Evolutionary conservation across 2,888 invertebrate genomes (phyloP).

Genomic region (Ophonus ardosiacus): DNA sequence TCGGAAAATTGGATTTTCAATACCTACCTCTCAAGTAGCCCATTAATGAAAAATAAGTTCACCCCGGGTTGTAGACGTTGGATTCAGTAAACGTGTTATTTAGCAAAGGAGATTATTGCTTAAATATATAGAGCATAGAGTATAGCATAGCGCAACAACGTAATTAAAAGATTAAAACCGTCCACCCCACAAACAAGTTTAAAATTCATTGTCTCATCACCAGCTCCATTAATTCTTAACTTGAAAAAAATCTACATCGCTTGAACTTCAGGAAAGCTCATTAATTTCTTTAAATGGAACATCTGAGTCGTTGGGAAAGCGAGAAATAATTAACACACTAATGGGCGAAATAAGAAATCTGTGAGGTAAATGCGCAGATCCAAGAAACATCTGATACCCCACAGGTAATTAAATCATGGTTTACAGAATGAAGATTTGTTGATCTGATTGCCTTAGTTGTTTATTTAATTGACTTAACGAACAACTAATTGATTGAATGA

Average conservation of each 20-base stretch:
- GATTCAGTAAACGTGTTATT: too few relatives aligned
- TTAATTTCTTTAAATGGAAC: neutral
- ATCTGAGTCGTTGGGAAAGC: neutral
- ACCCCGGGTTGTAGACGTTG: too few relatives aligned
- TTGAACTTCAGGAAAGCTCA: neutral
- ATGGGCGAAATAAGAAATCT: neutral
- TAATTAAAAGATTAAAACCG: neutral
- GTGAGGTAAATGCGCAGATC: neutral
- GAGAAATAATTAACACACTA: neutral
- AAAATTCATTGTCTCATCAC: neutral
- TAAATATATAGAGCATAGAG: too few relatives aligned
- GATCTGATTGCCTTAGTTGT: neutral
- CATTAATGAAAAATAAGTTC: too few relatives aligned
- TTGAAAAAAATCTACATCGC: neutral
- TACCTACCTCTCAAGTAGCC: too few relatives aligned
- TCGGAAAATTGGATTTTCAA: too few relatives aligned
- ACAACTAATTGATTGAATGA: neutral
- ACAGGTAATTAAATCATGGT: neutral
- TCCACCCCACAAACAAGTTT: neutral
- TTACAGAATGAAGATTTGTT: neutral
- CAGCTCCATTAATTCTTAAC: neutral
- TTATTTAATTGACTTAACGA: neutral
- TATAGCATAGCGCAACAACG: neutral
- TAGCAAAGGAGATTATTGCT: too few relatives aligned
- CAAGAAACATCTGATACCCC: neutral